Evolutionary conservation across 2,888 invertebrate species (phyloP).

Genomic region (Cylindroiulus punctatus): DNA sequence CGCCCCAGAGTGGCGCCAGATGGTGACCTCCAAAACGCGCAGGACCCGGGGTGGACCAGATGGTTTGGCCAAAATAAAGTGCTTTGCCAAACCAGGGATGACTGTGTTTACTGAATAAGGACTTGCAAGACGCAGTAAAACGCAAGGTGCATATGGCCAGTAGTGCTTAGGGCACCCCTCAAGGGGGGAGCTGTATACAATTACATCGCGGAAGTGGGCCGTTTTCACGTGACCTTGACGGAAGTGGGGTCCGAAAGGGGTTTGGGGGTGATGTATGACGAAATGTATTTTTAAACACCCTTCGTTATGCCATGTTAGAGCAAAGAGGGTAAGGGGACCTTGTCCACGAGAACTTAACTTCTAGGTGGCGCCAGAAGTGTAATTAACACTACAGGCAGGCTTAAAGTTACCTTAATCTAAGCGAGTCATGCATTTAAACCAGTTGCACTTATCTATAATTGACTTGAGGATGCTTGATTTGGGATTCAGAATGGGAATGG

Average conservation of each 20-base stretch:
- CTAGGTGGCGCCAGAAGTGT: no score
- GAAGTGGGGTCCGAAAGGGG: conserved; percentile 26
- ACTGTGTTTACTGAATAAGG: neutral
- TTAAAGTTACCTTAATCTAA: no score
- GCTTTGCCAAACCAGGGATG: neutral
- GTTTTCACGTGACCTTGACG: neutral
- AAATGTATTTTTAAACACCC: neutral
- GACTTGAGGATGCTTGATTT: no score
- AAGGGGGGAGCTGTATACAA: neutral
- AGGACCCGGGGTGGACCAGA: conserved; percentile 13
- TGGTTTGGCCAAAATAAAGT: conserved; percentile 16
- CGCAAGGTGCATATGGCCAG: conserved; percentile 38
- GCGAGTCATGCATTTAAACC: no score
- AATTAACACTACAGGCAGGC: no score
- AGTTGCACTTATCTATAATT: no score
- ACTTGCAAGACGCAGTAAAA: neutral
- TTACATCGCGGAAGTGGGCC: conserved; percentile 22
- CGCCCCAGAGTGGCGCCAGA: conserved; percentile 34
- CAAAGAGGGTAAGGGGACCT: neutral
- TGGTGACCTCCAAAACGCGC: conserved; percentile 11
- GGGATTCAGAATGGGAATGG: no score
- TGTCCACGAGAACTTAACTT: neutral
- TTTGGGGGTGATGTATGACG: neutral
- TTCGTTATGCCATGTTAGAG: neutral
- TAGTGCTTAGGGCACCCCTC: neutral